Evolutionary conservation across 2,888 invertebrate species (phyloP).

Genomic region (Sinodicranocentrus sp.): DNA sequence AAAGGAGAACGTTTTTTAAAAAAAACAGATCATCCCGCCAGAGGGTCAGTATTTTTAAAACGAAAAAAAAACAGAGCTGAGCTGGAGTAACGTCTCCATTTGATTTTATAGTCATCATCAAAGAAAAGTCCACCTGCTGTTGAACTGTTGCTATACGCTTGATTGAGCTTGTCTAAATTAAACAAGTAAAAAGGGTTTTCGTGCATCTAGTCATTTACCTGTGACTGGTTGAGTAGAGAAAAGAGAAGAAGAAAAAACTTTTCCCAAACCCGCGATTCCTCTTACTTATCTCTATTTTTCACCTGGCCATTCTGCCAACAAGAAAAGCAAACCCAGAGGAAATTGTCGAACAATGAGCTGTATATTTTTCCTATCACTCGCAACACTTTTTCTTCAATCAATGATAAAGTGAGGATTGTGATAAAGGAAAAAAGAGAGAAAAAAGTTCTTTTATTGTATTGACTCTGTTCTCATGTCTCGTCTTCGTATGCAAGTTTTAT

Average conservation of each 20-base stretch:
- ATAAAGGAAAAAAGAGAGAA: neutral
- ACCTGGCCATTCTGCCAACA: constrained; percentile 19
- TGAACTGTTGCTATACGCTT: constrained; percentile 36
- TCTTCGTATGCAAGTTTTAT: neutral
- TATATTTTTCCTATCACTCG: neutral
- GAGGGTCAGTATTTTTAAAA: too few relatives aligned
- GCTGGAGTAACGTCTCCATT: neutral
- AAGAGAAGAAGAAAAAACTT: neutral
- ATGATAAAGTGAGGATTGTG: constrained; percentile 17
- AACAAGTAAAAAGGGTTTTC: constrained; percentile 5
- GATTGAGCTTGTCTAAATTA: constrained; percentile 27
- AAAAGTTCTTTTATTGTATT: neutral
- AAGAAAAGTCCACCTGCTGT: neutral
- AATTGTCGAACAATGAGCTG: constrained; percentile 22
- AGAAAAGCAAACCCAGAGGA: neutral
- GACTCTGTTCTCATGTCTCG: neutral
- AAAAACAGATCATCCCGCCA: too few relatives aligned
- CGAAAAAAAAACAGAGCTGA: too few relatives aligned
- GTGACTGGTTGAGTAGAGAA: constrained; percentile 9
- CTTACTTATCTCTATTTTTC: constrained; percentile 42
- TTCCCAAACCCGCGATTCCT: neutral
- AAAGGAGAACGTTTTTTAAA: too few relatives aligned
- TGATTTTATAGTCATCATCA: constrained; percentile 9
- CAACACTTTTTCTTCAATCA: neutral
- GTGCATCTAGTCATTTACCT: constrained; percentile 22